Base-by-base conservation (phyloP, 1,140 invertebrate genomes). In the Trissolcus basalis region DNA sequence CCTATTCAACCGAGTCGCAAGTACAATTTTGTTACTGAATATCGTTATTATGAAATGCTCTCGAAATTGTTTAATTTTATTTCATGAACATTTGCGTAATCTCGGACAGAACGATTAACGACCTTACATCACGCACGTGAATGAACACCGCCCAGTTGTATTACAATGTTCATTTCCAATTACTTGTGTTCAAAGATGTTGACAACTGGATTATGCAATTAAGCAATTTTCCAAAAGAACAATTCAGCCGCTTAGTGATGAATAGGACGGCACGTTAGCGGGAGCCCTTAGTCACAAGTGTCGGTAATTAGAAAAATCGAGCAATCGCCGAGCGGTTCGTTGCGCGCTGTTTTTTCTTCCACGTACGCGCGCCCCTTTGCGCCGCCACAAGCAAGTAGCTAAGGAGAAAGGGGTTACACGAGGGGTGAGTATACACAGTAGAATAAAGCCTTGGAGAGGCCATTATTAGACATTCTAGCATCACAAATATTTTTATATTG, bases 291-390 rank as follows among this genome's bases (percentile, higher is more conserved):
- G 44, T 8, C 43, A 56, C 51, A 14, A 75, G 43, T 64, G 53
- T 4, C 50, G 75, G 78, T 79, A 82, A 82, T 82, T 84, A 81
- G 75, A 86, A 84, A 63, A 81, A 82, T 80, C 77, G 77, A 64
- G 71, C 71, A 75, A 72, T 79, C 78, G 50, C 53, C 63, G 60
- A 75, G 71, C 60, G 67, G 51, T 71, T 50, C 50, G 75, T 82
- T 74, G 80, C 77, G 72, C 53, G 56, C 39, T 76, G 75, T 80
- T 77, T 60, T 70, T 71, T 76, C 47, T 47, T 16, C 55, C 60
- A 50, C 58, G 56, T 67, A 60, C 60, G 1, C 12, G 49, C 56
- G 59, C 54, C 67, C 67, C 44, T 64, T 73, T 47, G 10, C 14
- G 35, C n/a, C 33, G 19, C 3, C 43, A 35, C 41, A 35, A 51